These are phyloP conservation scores for Heterodera filipjevi DNA, from an alignment of 2,888 invertebrate genomes.

Conservation along the genomic window DNA sequence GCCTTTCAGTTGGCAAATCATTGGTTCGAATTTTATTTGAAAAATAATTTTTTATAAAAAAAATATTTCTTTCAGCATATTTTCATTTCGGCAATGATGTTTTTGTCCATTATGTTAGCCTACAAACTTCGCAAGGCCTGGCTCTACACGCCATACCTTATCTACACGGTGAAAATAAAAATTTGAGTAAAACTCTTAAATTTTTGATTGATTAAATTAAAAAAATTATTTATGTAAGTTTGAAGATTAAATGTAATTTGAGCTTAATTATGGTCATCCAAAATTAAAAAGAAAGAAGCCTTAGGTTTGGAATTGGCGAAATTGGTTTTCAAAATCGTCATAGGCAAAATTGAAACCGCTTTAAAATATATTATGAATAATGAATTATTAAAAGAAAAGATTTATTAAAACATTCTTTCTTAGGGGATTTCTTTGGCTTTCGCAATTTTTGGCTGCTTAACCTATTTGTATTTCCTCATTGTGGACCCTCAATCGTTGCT, in stretches of 20 bases:
- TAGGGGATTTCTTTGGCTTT: background rate
- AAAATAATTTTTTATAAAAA: background rate
- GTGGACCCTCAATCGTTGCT: background rate
- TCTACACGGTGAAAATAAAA: background rate
- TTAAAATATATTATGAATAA: too few relatives aligned
- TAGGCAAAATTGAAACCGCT: too few relatives aligned
- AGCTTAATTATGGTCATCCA: too few relatives aligned
- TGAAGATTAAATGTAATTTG: too few relatives aligned
- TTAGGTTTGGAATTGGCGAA: too few relatives aligned
- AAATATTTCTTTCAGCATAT: background rate
- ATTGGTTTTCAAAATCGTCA: too few relatives aligned
- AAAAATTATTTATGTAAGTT: too few relatives aligned
- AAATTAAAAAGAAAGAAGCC: too few relatives aligned
- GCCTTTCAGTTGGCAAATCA: background rate
- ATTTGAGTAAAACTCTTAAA: background rate
- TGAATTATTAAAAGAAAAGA: too few relatives aligned
- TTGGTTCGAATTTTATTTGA: background rate
- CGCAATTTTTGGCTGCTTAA: background rate
- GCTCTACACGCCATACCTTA: constrained; percentile 1
- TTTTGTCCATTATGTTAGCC: background rate
- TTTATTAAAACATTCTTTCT: too few relatives aligned
- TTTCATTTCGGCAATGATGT: background rate
- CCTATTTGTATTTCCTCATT: background rate
- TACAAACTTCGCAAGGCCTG: background rate
- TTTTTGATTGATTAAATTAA: background rate